Evolutionary conservation across 2,888 invertebrate genomes (phyloP).

Genomic region (Scaptomyza caliginosa): DNA sequence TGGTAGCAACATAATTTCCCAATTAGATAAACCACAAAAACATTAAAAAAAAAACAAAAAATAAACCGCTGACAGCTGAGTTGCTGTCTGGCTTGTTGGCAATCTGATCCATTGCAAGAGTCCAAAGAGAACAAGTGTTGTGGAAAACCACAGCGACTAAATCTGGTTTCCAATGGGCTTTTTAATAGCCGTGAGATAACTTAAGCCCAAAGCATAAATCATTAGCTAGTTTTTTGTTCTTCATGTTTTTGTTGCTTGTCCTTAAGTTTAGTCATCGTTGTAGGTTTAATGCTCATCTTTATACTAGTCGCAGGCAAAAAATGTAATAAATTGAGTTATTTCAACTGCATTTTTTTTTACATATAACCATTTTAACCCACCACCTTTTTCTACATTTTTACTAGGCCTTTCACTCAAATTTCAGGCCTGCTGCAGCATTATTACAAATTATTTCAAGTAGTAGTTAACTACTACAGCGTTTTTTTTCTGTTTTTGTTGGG

Average conservation of each 20-base stretch:
- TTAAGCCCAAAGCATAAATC: conserved; percentile 33
- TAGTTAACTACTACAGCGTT: conserved; percentile 33
- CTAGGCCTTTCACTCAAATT: conserved; percentile 42
- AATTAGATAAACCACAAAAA: conserved; percentile 61
- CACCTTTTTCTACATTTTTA: conserved; percentile 11
- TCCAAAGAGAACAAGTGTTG: conserved; percentile 44
- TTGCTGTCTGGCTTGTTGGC: conserved; percentile 15
- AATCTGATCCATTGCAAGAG: conserved; percentile 33
- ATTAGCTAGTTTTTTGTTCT: conserved; percentile 6
- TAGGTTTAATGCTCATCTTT: background rate
- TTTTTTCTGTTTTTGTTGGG: conserved; percentile 41
- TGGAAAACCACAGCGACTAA: conserved; percentile 43
- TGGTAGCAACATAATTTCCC: conserved; percentile 52
- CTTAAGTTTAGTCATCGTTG: background rate
- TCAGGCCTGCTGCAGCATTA: conserved; percentile 17
- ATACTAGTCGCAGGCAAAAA: background rate
- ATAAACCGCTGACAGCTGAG: conserved; percentile 15
- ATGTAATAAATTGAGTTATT: background rate
- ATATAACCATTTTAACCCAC: too few relatives aligned
- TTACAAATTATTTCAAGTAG: conserved; percentile 41
- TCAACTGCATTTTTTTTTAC: background rate
- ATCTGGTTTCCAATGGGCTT: conserved; percentile 12
- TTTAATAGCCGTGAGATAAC: conserved; percentile 58
- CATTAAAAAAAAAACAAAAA: conserved; percentile 15
- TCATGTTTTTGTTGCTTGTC: background rate